These are phyloP conservation scores for Adela reaumurella DNA, from an alignment of 2,888 invertebrate species.

Conservation along the genomic window DNA sequence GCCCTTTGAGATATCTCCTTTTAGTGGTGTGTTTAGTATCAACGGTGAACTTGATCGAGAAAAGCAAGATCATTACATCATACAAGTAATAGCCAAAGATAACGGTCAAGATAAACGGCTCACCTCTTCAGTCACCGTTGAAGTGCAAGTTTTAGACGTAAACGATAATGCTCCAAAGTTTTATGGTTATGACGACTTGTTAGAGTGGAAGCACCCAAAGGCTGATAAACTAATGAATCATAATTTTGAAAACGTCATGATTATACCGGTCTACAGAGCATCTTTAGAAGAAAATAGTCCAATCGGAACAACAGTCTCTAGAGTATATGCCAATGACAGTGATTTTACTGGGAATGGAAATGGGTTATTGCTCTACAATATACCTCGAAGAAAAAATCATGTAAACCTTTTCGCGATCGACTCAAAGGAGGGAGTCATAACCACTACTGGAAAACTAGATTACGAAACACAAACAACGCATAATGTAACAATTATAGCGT, in stretches of 20 bases:
- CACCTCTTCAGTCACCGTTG: constrained; percentile 72
- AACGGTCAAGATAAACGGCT: constrained; percentile 62
- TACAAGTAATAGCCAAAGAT: constrained; percentile 72
- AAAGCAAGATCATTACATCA: constrained; percentile 62
- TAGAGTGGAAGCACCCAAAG: constrained; percentile 46
- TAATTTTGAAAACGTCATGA: constrained; percentile 48
- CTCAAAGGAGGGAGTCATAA: constrained; percentile 79
- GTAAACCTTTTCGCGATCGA: constrained; percentile 73
- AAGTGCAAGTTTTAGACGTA: constrained; percentile 76
- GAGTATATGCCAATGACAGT: constrained; percentile 78
- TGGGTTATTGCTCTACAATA: constrained; percentile 74
- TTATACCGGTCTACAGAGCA: constrained; percentile 72
- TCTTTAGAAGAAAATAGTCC: constrained; percentile 71
- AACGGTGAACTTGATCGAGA: constrained; percentile 78
- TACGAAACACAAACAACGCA: constrained; percentile 65
- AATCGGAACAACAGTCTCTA: constrained; percentile 69
- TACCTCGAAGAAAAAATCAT: constrained; percentile 63
- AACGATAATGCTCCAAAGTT: constrained; percentile 83
- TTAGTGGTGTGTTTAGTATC: constrained; percentile 66
- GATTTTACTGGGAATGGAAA: constrained; percentile 87
- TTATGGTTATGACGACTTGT: constrained; percentile 68
- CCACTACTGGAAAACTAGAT: constrained; percentile 69
- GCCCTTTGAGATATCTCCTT: constrained; percentile 69
- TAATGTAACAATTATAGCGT: constrained; percentile 77
- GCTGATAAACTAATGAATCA: constrained; percentile 44